Evolutionary conservation across 2,888 invertebrate species (phyloP).

Genomic region (Ecdyonurus torrentis): DNA sequence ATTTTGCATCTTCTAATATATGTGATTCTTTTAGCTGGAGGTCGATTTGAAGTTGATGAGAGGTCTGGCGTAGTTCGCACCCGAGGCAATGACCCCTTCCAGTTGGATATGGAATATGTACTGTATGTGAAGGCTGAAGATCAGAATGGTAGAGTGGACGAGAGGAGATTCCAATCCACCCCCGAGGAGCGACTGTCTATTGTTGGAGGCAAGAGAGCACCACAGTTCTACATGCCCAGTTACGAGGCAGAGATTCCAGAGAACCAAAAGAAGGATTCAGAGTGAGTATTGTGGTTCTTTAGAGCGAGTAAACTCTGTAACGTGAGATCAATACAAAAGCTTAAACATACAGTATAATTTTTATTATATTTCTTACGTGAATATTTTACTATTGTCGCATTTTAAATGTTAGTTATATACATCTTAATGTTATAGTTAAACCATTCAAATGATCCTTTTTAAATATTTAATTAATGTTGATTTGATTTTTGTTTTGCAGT

Average conservation of each 20-base stretch:
- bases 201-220: slow-evolving; percentile 92
- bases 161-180: slow-evolving; percentile 75
- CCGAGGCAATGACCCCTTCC: slow-evolving; percentile 78
- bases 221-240: slow-evolving; percentile 91
- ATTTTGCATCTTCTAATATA: neutral
- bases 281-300: slow-evolving; percentile 47
- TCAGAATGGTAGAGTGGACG: slow-evolving; percentile 85
- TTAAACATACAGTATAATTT: no score
- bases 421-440: no score
- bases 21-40: slow-evolving; percentile 30
- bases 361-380: no score
- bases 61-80: slow-evolving; percentile 84
- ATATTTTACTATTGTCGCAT: neutral
- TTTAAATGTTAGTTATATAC: neutral
- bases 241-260: slow-evolving; percentile 94
- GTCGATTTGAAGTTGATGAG: slow-evolving; percentile 72
- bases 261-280: slow-evolving; percentile 91
- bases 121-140: slow-evolving; percentile 92
- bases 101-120: slow-evolving; percentile 91
- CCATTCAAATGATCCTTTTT: neutral
- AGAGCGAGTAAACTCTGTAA: neutral
- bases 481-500: slow-evolving; percentile 36
- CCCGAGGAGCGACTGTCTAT: slow-evolving; percentile 84
- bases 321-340: no score
- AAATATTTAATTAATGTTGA: neutral